These are phyloP conservation scores for Belgica antarctica DNA, from an alignment of 2,888 invertebrate genomes.

Conservation along the genomic window DNA sequence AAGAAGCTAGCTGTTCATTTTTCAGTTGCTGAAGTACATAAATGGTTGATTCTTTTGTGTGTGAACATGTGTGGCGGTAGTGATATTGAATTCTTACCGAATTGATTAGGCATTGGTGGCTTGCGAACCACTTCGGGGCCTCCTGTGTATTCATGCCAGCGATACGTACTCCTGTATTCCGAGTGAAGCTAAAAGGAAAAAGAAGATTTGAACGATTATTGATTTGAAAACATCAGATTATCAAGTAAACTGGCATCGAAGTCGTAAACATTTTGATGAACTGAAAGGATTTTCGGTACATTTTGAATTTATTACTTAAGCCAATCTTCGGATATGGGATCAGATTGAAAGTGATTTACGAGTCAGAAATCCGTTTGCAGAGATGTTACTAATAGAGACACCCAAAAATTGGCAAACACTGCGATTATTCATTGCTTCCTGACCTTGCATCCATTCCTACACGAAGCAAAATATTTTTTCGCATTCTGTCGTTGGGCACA, in stretches of 20 bases:
- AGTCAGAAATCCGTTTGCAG: neutral
- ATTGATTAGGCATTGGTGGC: constrained; percentile 60
- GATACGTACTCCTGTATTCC: constrained; percentile 90
- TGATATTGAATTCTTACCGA: constrained; percentile 47
- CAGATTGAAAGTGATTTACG: neutral
- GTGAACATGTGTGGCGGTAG: neutral
- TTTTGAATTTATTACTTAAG: too few species aligned
- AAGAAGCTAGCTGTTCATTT: constrained; percentile 16
- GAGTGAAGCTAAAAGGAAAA: constrained; percentile 74
- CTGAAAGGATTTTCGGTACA: too few species aligned
- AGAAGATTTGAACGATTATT: constrained; percentile 34
- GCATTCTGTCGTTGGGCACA: too few species aligned
- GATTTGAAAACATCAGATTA: neutral
- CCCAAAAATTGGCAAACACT: neutral
- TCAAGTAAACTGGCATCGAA: constrained; percentile 7
- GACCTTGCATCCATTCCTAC: neutral
- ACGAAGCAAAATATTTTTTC: too few species aligned
- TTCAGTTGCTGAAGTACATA: constrained; percentile 6
- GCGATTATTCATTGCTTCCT: neutral
- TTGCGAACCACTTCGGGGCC: constrained; percentile 70
- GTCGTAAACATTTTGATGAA: neutral
- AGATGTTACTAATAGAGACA: neutral
- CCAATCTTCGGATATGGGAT: neutral
- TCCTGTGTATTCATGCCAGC: constrained; percentile 90
- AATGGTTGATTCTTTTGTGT: neutral